Evolutionary conservation across 2,797 vertebrate genomes (phyloP), one percentile per base, ranked within the genome.

Genomic region (Hyperoplus lanceolatus): DNA sequence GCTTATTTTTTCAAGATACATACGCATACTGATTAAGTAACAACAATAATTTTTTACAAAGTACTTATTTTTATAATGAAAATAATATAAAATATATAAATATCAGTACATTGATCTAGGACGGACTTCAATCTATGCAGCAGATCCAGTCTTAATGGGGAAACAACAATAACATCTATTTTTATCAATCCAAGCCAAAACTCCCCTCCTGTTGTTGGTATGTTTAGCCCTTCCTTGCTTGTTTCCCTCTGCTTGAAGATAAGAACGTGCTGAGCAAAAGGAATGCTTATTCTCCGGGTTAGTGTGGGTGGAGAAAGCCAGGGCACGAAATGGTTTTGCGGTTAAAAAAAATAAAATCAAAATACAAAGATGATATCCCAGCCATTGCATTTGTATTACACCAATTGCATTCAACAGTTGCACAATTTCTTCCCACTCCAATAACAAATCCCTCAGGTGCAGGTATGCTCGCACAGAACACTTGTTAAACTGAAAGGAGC

Each of bases 291-390:
- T 73, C n/a, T 63, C 56, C 54, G 48, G 79, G 79, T 63, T 49
- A 62, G 62, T 61, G 83, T 81, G 71, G 67, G 86, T 56, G 79
- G 65, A 53, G 10, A 73, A 80, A 67, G 77, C 49, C 29, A 41
- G 16, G 39, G 49, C 15, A 58, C 18, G 53, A 76, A 83, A 71
- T 62, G 5, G 67, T 80, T 79, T 51, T 0, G 0, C 59, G 64
- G 41, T 63, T 58, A n/a, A 77, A 63, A 62, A 55, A 62, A 57
- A 16, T 39, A 57, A 29, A 29, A 29, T 29, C 29, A 29, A 29
- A 29, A 29, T 29, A 38, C 13, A 13, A 54, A 51, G 12, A 51
- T 14, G 58, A 46, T 61, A 57, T 79, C 48, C 45, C 41, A 61
- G 11, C 63, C 58, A 43, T 41, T 63, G 70, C 62, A 74, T 89